Evolutionary conservation across 2,888 invertebrate genomes (phyloP).

Genomic region (Leptinotarsa peninsularis): DNA sequence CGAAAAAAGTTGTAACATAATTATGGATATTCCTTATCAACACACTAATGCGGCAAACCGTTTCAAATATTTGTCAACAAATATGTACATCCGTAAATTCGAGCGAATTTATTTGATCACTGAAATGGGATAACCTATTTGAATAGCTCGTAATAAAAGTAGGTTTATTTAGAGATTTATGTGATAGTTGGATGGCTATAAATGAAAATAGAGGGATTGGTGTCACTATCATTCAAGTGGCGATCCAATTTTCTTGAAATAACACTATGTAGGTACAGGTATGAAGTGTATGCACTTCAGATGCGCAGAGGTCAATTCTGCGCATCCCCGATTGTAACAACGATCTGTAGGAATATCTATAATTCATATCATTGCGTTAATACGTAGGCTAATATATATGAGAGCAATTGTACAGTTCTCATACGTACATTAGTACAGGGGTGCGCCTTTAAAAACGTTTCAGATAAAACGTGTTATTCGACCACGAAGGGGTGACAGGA

Average conservation of each 20-base stretch:
- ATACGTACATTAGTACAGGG: conserved; percentile 37
- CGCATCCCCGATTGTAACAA: conserved; percentile 38
- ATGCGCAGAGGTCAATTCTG: conserved; percentile 28
- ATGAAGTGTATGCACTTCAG: conserved; percentile 33
- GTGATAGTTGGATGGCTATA: conserved; percentile 44
- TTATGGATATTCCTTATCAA: not conserved
- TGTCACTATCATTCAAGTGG: conserved; percentile 32
- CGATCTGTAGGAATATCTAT: conserved; percentile 47
- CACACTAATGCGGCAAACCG: not conserved
- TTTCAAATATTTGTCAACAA: conserved; percentile 7
- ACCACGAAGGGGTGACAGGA: too few relatives aligned
- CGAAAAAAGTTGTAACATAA: too few relatives aligned
- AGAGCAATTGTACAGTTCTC: conserved; percentile 38
- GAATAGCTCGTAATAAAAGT: conserved; percentile 44
- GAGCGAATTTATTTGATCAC: conserved; percentile 38
- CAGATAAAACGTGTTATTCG: too few relatives aligned
- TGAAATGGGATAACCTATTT: conserved; percentile 39
- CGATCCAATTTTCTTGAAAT: conserved; percentile 31
- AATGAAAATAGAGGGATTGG: conserved; percentile 45
- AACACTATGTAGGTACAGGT: conserved; percentile 49
- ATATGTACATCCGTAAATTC: conserved; percentile 34
- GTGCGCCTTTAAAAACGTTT: too few relatives aligned
- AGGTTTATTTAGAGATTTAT: conserved; percentile 48
- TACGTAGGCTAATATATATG: conserved; percentile 38
- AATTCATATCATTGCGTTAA: conserved; percentile 45